A percentile compares a stretch with the other conserved stretches of the same genome.
phyloP scores from a whole-genome alignment of 1,140 invertebrate species.

The Triops cancriformis region DNA sequence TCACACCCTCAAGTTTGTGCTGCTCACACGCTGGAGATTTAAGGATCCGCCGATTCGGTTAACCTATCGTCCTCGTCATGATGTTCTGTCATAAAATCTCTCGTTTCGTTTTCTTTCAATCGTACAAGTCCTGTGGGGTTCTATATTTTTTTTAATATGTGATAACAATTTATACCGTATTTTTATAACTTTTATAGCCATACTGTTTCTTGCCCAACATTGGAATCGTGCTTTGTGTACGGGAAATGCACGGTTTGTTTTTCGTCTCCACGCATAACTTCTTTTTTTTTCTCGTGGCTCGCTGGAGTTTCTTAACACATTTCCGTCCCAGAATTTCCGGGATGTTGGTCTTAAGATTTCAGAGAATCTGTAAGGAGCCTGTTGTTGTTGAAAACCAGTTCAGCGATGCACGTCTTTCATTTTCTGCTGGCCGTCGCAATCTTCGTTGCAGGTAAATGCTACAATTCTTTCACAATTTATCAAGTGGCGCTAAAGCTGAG shows the following conservation, averaged over 20 bases:
- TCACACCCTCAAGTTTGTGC: constrained; percentile 97
- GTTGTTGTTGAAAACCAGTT: neutral
- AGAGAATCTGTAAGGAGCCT: neutral
- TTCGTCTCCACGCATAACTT: neutral
- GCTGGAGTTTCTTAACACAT: too few species aligned
- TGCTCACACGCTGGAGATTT: constrained; percentile 94
- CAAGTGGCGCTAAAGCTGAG: too few species aligned
- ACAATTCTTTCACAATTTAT: too few species aligned
- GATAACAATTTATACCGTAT: constrained; percentile 11
- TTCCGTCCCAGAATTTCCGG: neutral
- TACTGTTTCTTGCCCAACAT: neutral
- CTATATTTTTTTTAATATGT: neutral
- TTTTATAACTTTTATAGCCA: constrained; percentile 14
- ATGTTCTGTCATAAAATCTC: constrained; percentile 26
- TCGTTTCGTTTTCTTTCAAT: neutral
- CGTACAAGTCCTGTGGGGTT: neutral
- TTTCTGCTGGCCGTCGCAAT: neutral
- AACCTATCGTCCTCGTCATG: constrained; percentile 51
- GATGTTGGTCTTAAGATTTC: neutral
- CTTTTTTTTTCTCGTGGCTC: neutral
- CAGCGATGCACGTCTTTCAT: neutral
- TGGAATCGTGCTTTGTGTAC: neutral
- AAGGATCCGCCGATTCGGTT: constrained; percentile 76
- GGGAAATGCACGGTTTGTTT: neutral
- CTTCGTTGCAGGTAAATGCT: too few species aligned